Percentiles rank a stretch among this genome's conserved stretches.
Evolutionary conservation across 2,797 vertebrate genomes (phyloP).

Genomic region (Taeniopygia guttata): DNA sequence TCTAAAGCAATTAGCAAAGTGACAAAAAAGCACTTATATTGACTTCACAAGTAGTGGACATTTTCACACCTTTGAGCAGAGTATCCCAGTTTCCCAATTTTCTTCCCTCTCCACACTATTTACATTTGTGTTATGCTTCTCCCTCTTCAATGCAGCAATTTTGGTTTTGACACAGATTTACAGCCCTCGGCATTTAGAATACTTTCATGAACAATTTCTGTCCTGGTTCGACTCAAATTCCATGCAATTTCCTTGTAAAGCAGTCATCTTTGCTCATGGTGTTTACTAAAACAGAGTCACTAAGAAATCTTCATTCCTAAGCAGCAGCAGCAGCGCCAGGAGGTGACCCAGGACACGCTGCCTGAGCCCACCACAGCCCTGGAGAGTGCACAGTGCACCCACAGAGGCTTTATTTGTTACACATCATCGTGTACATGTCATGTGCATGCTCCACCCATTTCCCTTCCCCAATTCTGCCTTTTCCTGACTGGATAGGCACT

Average conservation of each 20-base stretch:
- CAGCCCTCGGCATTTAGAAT: background rate
- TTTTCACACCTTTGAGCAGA: slow-evolving; percentile 18
- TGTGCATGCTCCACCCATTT: fast-evolving
- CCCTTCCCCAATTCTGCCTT: background rate
- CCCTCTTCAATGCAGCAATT: background rate
- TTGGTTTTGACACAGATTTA: background rate
- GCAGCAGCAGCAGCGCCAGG: background rate
- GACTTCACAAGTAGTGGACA: background rate
- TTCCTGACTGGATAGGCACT: background rate
- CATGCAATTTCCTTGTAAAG: background rate
- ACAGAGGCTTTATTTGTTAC: background rate
- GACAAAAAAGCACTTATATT: background rate
- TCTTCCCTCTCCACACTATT: background rate
- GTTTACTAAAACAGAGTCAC: background rate
- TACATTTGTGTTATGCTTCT: background rate
- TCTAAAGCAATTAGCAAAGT: background rate
- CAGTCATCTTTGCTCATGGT: background rate
- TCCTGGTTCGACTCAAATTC: background rate
- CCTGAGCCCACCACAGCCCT: background rate
- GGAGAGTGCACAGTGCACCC: background rate
- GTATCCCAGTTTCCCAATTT: background rate
- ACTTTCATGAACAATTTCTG: background rate
- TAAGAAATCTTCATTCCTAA: background rate
- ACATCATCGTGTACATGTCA: fast-evolving
- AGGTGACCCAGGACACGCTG: background rate